Evolutionary conservation across 1,140 invertebrate genomes (phyloP).

Genomic region (Aphis gossypii): DNA sequence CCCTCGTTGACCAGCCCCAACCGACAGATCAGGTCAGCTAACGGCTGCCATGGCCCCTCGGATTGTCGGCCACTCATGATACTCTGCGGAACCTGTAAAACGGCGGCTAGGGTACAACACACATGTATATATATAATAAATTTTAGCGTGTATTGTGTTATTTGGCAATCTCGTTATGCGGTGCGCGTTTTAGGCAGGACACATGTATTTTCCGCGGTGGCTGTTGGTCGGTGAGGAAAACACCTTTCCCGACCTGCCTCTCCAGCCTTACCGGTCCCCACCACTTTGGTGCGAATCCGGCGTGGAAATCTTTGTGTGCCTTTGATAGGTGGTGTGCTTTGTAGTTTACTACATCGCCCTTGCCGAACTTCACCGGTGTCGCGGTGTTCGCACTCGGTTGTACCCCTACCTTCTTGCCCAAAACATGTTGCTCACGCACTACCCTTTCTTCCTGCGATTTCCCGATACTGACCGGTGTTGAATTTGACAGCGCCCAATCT

Average conservation of each 20-base stretch:
- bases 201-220: not conserved
- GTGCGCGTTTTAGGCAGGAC: not conserved
- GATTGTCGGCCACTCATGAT: too few species aligned
- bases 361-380: not conserved
- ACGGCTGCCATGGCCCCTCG: too few species aligned
- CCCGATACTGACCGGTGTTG: accelerated
- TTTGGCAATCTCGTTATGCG: too few species aligned
- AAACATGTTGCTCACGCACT: too few species aligned
- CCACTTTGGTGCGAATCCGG: not conserved
- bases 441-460: too few species aligned
- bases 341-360: not conserved
- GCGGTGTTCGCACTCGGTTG: not conserved
- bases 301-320: not conserved
- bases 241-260: not conserved
- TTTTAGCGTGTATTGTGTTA: too few species aligned
- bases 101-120: too few species aligned
- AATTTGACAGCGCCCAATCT: not conserved
- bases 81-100: too few species aligned
- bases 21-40: too few species aligned
- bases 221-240: not conserved
- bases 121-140: too few species aligned
- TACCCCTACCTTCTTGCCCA: too few species aligned
- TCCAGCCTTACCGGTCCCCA: not conserved
- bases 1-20: too few species aligned
- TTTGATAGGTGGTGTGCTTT: not conserved